Conservation (phyloP, 2,113 vertebrate genomes). For the Hypomesus transpacificus region DNA sequence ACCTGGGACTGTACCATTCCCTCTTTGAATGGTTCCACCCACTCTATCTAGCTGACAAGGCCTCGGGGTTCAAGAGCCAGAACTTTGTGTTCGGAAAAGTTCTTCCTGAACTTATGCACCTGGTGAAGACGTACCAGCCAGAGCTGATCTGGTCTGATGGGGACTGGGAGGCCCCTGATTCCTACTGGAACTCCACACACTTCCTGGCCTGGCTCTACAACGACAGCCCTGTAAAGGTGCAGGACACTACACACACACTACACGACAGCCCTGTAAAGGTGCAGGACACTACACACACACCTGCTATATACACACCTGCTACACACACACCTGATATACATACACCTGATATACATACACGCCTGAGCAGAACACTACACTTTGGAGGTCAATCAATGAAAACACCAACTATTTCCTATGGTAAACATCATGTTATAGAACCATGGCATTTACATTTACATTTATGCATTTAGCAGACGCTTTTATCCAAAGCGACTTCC, state of each 20-base stretch:
- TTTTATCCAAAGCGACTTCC: too few relatives aligned
- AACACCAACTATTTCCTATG: too few relatives aligned
- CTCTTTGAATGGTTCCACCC: slow-evolving; percentile 95
- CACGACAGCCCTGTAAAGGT: slow-evolving; percentile 94
- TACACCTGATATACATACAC: too few relatives aligned
- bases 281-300: background rate
- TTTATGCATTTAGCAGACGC: too few relatives aligned
- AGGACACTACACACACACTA: background rate
- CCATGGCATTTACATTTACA: too few relatives aligned
- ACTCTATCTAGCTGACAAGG: slow-evolving; percentile 86
- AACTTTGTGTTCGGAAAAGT: slow-evolving; percentile 79
- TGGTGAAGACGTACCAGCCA: slow-evolving; percentile 86
- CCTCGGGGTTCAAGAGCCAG: slow-evolving; percentile 82
- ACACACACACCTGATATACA: too few relatives aligned
- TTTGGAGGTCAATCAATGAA: too few relatives aligned
- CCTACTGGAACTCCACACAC: slow-evolving; percentile 93
- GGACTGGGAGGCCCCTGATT: slow-evolving; percentile 91
- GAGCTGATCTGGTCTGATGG: slow-evolving; percentile 97
- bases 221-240: slow-evolving; percentile 90
- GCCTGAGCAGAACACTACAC: too few relatives aligned
- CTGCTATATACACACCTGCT: too few relatives aligned
- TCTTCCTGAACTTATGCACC: slow-evolving; percentile 86
- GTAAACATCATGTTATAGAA: too few relatives aligned
- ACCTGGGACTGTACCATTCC: slow-evolving; percentile 90
- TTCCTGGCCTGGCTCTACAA: slow-evolving; percentile 98